Percentiles rank a stretch among this genome's conserved stretches.
Evolutionary conservation across 1,140 invertebrate species (phyloP).

Genomic region (Neomicropteryx cornuta): DNA sequence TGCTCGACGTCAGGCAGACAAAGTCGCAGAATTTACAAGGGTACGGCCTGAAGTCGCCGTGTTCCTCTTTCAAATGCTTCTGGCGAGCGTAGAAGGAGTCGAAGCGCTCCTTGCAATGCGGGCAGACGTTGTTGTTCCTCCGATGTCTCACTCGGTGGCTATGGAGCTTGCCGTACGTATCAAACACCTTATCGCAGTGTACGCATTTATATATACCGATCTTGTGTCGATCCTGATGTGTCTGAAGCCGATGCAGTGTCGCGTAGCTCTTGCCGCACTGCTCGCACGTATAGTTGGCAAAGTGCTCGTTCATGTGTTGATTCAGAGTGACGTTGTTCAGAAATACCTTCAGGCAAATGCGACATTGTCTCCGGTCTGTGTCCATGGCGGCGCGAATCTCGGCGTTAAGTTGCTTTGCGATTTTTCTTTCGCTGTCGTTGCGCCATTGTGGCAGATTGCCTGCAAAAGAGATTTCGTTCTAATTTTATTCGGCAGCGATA

Average conservation of each 20-base stretch:
- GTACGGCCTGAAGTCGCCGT: too few species aligned
- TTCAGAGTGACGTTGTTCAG: constrained; percentile 30
- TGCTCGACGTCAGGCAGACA: too few species aligned
- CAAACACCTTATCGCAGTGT: constrained; percentile 32
- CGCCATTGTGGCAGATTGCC: too few species aligned
- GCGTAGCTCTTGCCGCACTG: constrained; percentile 40
- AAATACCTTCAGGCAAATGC: constrained; percentile 36
- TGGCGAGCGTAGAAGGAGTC: constrained; percentile 25
- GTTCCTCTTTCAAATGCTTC: constrained; percentile 26
- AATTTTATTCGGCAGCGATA: too few species aligned
- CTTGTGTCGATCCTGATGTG: constrained; percentile 35
- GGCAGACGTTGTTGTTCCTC: too few species aligned
- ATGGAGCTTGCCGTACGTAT: too few species aligned
- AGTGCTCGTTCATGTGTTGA: constrained; percentile 34
- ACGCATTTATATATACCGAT: constrained; percentile 27
- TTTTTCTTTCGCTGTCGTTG: too few species aligned
- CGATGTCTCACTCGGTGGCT: too few species aligned
- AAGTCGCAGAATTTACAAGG: too few species aligned
- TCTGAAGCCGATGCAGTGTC: constrained; percentile 35
- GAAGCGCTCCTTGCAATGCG: constrained; percentile 27
- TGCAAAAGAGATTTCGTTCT: too few species aligned
- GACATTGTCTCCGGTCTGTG: constrained; percentile 33
- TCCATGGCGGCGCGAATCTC: too few species aligned
- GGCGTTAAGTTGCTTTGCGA: too few species aligned
- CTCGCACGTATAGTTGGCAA: constrained; percentile 32